Evolutionary conservation across 2,888 invertebrate species (phyloP).

Genomic region (Neoitamus cyanurus): DNA sequence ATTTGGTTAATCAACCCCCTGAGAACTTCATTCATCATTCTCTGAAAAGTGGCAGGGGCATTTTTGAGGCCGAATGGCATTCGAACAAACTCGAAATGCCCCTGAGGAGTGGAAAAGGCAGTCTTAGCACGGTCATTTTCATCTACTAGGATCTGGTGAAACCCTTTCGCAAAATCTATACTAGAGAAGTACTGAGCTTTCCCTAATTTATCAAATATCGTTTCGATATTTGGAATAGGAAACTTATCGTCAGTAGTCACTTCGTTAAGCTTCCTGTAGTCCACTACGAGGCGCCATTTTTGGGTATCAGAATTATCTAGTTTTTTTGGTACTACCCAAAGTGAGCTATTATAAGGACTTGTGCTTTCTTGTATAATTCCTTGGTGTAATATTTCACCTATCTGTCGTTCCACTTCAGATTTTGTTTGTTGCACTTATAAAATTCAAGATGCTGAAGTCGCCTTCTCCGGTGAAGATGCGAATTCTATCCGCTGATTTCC

Average conservation of each 20-base stretch:
- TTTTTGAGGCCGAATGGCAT: no score
- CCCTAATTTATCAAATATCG: constrained; percentile 44
- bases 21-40: no score
- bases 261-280: constrained; percentile 49
- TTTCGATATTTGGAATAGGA: constrained; percentile 49
- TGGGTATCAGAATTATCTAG: constrained; percentile 43
- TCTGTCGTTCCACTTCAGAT: not conserved
- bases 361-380: constrained; percentile 46
- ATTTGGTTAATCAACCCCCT: no score
- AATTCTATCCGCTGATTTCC: no score
- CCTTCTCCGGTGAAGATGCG: no score
- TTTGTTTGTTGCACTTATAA: no score
- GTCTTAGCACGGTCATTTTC: constrained; percentile 45
- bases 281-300: constrained; percentile 46
- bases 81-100: not conserved
- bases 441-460: no score
- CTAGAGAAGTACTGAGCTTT: constrained; percentile 46
- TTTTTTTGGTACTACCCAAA: not conserved
- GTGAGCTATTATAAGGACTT: not conserved
- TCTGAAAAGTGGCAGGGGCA: no score
- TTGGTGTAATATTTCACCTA: constrained; percentile 43
- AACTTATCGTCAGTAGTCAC: constrained; percentile 48
- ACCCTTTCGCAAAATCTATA: constrained; percentile 46
- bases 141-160: constrained; percentile 47
- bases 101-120: not conserved